These are phyloP conservation scores for Anguilla rostrata DNA, from an alignment of 2,113 vertebrate species.

Conservation along the genomic window DNA sequence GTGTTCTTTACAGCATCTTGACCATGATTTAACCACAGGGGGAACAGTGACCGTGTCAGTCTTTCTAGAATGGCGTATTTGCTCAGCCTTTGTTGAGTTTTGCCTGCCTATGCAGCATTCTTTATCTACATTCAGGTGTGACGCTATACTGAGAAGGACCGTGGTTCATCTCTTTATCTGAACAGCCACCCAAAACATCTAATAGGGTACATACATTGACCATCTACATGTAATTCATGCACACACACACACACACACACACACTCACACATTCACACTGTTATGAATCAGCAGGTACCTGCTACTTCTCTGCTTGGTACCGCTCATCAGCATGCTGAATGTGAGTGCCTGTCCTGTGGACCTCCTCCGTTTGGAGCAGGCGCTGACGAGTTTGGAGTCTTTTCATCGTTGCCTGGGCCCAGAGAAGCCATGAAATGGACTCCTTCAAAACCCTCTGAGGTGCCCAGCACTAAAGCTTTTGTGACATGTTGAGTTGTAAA, in stretches of 20 bases:
- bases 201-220: not conserved
- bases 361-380: not conserved
- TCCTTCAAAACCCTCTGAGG: not conserved
- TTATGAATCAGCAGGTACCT: not conserved
- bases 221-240: not conserved
- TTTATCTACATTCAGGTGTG: slow-evolving; percentile 11
- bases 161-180: slow-evolving; percentile 4
- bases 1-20: not conserved
- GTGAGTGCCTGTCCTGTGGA: not conserved
- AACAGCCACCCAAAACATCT: not conserved
- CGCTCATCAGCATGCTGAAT: not conserved
- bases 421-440: not conserved
- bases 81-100: not conserved
- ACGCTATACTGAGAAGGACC: not conserved
- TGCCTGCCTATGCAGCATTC: not conserved
- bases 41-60: not conserved
- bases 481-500: not conserved
- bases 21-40: not conserved
- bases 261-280: not conserved
- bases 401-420: not conserved
- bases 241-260: not conserved
- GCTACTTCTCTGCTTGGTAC: not conserved
- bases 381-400: not conserved
- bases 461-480: not conserved
- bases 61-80: not conserved